Conservation (phyloP, 2,797 vertebrate genomes). For the Rhinogobio ventralis region DNA sequence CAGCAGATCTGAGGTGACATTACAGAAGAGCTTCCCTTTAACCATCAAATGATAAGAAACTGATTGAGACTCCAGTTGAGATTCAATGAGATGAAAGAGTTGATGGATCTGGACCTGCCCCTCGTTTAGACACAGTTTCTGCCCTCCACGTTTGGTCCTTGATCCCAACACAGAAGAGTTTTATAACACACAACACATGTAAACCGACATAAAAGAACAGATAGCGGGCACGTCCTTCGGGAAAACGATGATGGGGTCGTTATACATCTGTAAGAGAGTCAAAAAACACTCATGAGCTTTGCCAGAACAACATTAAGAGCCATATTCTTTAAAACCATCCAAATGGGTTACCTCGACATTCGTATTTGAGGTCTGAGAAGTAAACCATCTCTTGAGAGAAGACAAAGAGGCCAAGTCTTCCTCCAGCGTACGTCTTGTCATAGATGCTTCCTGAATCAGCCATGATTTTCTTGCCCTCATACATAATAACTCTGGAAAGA, state of each 20-base stretch:
- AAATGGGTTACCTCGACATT: constrained; percentile 90
- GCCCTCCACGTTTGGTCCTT: constrained; percentile 75
- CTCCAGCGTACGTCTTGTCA: constrained; percentile 96
- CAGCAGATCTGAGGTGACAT: constrained; percentile 84
- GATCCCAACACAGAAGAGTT: constrained; percentile 81
- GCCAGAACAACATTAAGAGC: background rate
- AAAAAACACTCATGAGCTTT: constrained; percentile 43
- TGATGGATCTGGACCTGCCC: constrained; percentile 76
- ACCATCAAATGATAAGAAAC: constrained; percentile 61
- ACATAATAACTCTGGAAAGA: constrained; percentile 91
- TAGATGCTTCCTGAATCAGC: constrained; percentile 96
- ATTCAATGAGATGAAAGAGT: constrained; percentile 48
- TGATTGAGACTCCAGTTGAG: constrained; percentile 39
- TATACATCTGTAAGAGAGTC: constrained; percentile 87
- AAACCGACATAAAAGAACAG: constrained; percentile 53
- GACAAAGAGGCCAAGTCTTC: constrained; percentile 94
- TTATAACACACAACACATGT: constrained; percentile 71
- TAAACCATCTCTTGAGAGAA: constrained; percentile 99
- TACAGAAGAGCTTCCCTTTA: constrained; percentile 75
- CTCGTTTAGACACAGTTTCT: constrained; percentile 75
- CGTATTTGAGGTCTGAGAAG: constrained; percentile 99
- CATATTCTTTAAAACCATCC: background rate
- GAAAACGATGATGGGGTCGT: constrained; percentile 75
- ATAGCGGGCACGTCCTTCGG: constrained; percentile 81
- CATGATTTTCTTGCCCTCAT: constrained; percentile 99